Base-by-base conservation (phyloP, 2,888 invertebrate genomes). In the Lasiommata megera region DNA sequence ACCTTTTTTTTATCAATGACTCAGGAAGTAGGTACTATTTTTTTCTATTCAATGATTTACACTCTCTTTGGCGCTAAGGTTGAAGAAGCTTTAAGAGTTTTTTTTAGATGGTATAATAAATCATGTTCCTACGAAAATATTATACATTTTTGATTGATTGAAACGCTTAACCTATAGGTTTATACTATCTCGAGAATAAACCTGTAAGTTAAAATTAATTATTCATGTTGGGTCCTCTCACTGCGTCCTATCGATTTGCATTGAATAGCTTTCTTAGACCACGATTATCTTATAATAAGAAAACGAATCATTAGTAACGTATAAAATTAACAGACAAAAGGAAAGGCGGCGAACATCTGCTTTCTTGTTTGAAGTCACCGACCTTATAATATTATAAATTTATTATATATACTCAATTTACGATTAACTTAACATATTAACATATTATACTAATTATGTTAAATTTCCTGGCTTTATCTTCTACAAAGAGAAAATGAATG, bases 221-320 rank as follows among this genome's bases (percentile, higher is more conserved):
- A 56, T 51, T 51, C 44, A 56, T 56, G 44, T 14, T 44, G 38
- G 29, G 29, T 51, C 14, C 44, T 44, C 14, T 12, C 44, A 2
- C 28, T 29, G n/a, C 12, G 29, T 44, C 41, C 31, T 36, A 44
- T 51, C 18, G 46, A 55, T 59, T 59, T 59, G 55, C 59, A 59
- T 56, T 59, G 55, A 59, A 59, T 59, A 29, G 52, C 29, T 41
- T 52, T 52, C 53, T 18, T 31, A 12, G 23, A 46, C 44, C 52
- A 55, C 46, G 51, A 55, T 46, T 47, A 59, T 40, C 50, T 38
- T 28, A 29, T 53, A 40, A 9, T 48, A 50, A 9, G 28, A 34
- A 53, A 48, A 50, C 14, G 23, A 31, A 44, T 50, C 28, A 51
- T 51, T 51, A 51, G 50, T 38, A 28, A 51, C 28, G 29, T 38